These are phyloP conservation scores for Maconellicoccus hirsutus DNA, from an alignment of 1,140 invertebrate genomes.

Conservation along the genomic window DNA sequence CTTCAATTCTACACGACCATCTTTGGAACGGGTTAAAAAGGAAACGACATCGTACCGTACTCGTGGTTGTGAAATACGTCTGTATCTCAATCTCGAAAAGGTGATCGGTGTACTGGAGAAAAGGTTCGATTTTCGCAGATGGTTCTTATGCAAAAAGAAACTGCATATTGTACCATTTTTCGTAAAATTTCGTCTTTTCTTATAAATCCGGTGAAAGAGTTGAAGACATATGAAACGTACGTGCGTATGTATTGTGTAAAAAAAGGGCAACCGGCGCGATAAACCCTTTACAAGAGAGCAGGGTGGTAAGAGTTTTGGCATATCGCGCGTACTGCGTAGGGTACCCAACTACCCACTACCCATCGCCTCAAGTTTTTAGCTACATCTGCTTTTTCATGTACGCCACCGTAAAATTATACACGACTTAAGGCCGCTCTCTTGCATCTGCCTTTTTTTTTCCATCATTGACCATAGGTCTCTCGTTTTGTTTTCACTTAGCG, in stretches of 20 bases:
- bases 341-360: too few species aligned
- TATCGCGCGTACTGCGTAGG: too few species aligned
- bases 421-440: neutral
- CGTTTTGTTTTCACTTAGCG: neutral
- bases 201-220: neutral
- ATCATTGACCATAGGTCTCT: conserved; percentile 5
- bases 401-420: neutral
- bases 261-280: neutral
- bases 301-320: neutral
- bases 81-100: too few species aligned
- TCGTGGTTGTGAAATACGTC: too few species aligned
- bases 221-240: neutral
- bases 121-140: too few species aligned
- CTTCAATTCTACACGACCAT: too few species aligned
- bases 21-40: too few species aligned
- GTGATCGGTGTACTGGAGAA: too few species aligned
- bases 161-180: neutral
- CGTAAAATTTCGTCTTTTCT: neutral
- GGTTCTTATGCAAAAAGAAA: neutral
- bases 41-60: too few species aligned
- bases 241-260: neutral
- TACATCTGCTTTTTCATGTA: neutral
- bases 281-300: neutral
- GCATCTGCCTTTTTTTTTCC: neutral
- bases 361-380: too few species aligned